Evolutionary conservation across 1,140 invertebrate species (phyloP), one percentile per base, ranked within the genome.

Genomic region (Elymnias hypermnestra): DNA sequence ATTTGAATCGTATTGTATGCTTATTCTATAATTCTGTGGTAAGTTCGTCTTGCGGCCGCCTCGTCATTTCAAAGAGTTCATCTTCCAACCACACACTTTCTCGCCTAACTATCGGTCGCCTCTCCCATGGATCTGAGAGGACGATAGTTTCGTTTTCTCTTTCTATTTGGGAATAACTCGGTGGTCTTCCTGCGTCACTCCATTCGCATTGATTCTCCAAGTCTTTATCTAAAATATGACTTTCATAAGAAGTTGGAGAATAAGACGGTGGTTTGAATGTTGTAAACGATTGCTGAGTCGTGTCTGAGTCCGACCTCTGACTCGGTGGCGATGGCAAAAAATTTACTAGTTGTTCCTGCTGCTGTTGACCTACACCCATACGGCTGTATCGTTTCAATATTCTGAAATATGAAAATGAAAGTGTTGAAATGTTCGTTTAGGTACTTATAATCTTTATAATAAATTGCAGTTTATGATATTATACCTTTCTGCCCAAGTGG

Each of bases 21-120:
- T 21, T 12, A 9, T 26, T 35, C 53, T 73, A 93, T 65, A 94
- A 88, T 87, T 93, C 92, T 42, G 92, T 94, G 36, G 92, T 93
- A 52, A 94, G 92, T 87, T 93, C 92, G 72, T 94, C 92, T 71
- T 94, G 92, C 2, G 92, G 92, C 53, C 92, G 87, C 63, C 92
- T 92, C 10, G 92, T 92, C 62, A 93, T 87, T 63, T 91, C 90
- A 58, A 91, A 90, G 53, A 92, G 91, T 68, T 93, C 92, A 54
- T 93, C 91, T 57, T 92, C 91, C 23, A 91, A 74, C 83, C 91
- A 92, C 25, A 91, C 57, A 82, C 87, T 74, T 67, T 90, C 82
- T 46, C 83, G 63, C 23, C 76, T 71, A 3, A 82, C 81, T 49
- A 83, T 81, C 6, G 83, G 73, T 54, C 82, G 55, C 31, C 82